Conservation (phyloP, 2,888 invertebrate genomes). For the Harpagoxenus sublaevis region DNA sequence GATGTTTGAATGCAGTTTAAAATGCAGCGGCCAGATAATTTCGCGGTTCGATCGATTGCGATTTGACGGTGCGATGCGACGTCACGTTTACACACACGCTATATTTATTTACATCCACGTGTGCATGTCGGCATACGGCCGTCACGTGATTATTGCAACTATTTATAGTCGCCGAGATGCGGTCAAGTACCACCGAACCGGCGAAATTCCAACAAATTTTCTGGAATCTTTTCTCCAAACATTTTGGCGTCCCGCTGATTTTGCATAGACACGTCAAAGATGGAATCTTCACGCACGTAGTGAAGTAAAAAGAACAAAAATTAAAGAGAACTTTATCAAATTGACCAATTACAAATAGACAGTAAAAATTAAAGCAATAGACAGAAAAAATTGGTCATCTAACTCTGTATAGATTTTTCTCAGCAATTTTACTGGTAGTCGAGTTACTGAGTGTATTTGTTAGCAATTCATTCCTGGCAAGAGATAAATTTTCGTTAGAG, state of each 20-base stretch:
- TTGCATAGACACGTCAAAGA: neutral
- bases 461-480: neutral
- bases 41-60: conserved; percentile 43
- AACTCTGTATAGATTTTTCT: neutral
- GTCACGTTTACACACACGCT: conserved; percentile 55
- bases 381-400: neutral
- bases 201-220: conserved; percentile 63
- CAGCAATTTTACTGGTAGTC: neutral
- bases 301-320: neutral
- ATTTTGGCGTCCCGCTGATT: neutral
- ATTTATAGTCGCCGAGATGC: conserved; percentile 73
- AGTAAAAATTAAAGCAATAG: neutral
- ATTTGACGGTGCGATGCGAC: conserved; percentile 41
- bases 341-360: neutral
- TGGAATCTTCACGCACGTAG: neutral
- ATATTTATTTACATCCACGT: conserved; percentile 66
- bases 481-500: conserved; percentile 10
- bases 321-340: neutral
- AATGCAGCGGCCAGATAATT: conserved; percentile 26
- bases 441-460: neutral
- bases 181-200: conserved; percentile 66
- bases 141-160: conserved; percentile 73
- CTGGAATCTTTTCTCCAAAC: conserved; percentile 33
- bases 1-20: conserved; percentile 21
- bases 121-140: conserved; percentile 59